Percentiles rank a stretch among this genome's conserved stretches.
phyloP scores from a whole-genome alignment of 2,797 vertebrate species.

The Tiaroga cobitis region DNA sequence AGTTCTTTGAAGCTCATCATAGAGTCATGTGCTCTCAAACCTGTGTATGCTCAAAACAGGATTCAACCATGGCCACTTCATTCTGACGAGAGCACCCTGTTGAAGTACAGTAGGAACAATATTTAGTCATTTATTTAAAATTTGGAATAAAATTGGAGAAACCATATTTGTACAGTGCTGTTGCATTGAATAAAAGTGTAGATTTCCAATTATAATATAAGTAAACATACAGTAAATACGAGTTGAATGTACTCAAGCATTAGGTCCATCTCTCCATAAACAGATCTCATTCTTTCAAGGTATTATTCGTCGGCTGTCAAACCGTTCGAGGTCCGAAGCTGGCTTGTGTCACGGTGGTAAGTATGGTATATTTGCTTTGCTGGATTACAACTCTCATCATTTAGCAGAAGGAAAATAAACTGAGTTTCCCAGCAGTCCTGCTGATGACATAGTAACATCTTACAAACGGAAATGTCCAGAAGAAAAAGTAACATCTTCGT shows the following conservation, averaged over 20 bases:
- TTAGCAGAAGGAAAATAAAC: slow-evolving; percentile 74
- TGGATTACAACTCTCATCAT: slow-evolving; percentile 68
- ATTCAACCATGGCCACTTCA: not conserved
- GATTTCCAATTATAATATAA: not conserved
- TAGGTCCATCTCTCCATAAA: slow-evolving; percentile 14
- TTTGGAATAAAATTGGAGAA: not conserved
- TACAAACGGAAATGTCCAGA: slow-evolving; percentile 61
- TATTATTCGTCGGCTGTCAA: not conserved
- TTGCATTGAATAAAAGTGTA: not conserved
- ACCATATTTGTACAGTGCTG: not conserved
- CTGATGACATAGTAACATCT: slow-evolving; percentile 70
- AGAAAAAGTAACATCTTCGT: not conserved
- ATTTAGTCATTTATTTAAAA: not conserved
- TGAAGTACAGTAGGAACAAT: not conserved
- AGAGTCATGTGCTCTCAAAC: not conserved
- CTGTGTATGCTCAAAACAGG: not conserved
- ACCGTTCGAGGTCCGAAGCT: slow-evolving; percentile 7
- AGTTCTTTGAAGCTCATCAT: not conserved
- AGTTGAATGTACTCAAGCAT: slow-evolving; percentile 21
- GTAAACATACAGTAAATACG: not conserved
- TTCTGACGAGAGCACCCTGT: not conserved
- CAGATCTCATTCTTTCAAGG: slow-evolving; percentile 10
- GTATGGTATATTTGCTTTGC: slow-evolving; percentile 77
- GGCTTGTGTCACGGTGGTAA: slow-evolving; percentile 57
- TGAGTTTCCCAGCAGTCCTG: slow-evolving; percentile 73